Percentiles rank a stretch among this genome's conserved stretches.
These are phyloP conservation scores for Sesia apiformis DNA, from an alignment of 2,888 invertebrate species.

Conservation along the genomic window DNA sequence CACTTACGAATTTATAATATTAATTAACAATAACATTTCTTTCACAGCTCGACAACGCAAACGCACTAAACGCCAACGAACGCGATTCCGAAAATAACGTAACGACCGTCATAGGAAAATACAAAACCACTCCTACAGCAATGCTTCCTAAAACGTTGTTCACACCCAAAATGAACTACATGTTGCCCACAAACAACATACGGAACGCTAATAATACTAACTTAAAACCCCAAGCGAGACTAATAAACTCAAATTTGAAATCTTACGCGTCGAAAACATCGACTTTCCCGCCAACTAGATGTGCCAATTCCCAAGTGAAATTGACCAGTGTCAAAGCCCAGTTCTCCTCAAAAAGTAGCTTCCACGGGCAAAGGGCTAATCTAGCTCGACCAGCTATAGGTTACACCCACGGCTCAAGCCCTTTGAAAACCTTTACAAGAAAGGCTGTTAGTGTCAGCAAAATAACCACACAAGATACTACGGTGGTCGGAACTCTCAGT, in stretches of 20 bases:
- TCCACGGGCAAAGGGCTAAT: slow-evolving; percentile 63
- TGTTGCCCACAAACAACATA: slow-evolving; percentile 63
- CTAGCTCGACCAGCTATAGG: slow-evolving; percentile 47
- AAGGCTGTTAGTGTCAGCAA: slow-evolving; percentile 40
- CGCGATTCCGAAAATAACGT: slow-evolving; percentile 62
- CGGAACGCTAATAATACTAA: slow-evolving; percentile 57
- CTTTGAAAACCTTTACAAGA: slow-evolving; percentile 52
- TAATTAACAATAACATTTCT: not conserved
- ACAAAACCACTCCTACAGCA: slow-evolving; percentile 58
- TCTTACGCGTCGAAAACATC: slow-evolving; percentile 58
- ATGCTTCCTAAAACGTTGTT: slow-evolving; percentile 59
- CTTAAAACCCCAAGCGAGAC: slow-evolving; percentile 47
- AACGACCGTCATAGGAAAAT: slow-evolving; percentile 58
- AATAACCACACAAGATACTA: slow-evolving; percentile 33
- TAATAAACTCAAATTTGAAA: slow-evolving; percentile 41
- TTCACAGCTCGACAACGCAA: slow-evolving; percentile 57
- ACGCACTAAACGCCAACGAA: slow-evolving; percentile 53
- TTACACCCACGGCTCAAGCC: slow-evolving; percentile 51
- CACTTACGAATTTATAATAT: not conserved
- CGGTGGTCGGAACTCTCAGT: slow-evolving; percentile 33
- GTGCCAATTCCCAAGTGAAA: slow-evolving; percentile 54
- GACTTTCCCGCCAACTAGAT: slow-evolving; percentile 63
- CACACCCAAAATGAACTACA: slow-evolving; percentile 60
- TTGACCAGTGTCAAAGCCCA: slow-evolving; percentile 34
- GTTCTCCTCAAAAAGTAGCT: slow-evolving; percentile 31